Conservation (phyloP, 2,888 invertebrate species). For the Phortica okadai region DNA sequence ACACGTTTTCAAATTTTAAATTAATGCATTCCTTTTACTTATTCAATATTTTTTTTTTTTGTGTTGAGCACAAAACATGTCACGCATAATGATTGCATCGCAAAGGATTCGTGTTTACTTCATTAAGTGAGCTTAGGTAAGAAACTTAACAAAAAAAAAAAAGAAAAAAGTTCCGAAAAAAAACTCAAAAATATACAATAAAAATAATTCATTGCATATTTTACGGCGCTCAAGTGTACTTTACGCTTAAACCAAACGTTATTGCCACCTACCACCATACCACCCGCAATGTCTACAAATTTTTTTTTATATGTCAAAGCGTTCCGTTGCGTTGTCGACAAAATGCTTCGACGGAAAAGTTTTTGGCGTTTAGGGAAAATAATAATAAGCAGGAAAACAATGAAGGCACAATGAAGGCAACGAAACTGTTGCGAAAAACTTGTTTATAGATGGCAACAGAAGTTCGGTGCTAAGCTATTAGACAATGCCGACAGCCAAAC, state of each 20-base stretch:
- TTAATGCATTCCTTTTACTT: slow-evolving; percentile 4
- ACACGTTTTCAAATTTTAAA: slow-evolving; percentile 11
- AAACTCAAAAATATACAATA: neutral
- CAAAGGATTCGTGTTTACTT: no score
- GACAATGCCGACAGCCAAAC: neutral
- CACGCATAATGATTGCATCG: neutral
- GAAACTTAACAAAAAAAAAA: no score
- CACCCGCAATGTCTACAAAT: no score
- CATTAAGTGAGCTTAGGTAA: no score
- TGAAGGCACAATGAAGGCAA: slow-evolving; percentile 5
- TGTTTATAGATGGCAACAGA: neutral
- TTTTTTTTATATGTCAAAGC: neutral
- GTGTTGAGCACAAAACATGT: neutral
- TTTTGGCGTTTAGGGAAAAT: slow-evolving; percentile 15
- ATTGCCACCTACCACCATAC: no score
- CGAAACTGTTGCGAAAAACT: slow-evolving; percentile 5
- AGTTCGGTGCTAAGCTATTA: slow-evolving; percentile 7
- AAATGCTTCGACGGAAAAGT: neutral
- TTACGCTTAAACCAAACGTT: neutral
- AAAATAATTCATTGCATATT: slow-evolving; percentile 13
- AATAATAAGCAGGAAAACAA: slow-evolving; percentile 22
- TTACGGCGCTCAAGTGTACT: slow-evolving; percentile 1
- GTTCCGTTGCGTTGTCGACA: neutral
- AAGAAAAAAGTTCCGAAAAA: neutral
- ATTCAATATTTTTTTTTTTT: neutral